A percentile compares a stretch with the other conserved stretches of the same genome.
These are phyloP conservation scores for Resseliella maxima DNA, from an alignment of 2,888 invertebrate genomes.

Conservation along the genomic window DNA sequence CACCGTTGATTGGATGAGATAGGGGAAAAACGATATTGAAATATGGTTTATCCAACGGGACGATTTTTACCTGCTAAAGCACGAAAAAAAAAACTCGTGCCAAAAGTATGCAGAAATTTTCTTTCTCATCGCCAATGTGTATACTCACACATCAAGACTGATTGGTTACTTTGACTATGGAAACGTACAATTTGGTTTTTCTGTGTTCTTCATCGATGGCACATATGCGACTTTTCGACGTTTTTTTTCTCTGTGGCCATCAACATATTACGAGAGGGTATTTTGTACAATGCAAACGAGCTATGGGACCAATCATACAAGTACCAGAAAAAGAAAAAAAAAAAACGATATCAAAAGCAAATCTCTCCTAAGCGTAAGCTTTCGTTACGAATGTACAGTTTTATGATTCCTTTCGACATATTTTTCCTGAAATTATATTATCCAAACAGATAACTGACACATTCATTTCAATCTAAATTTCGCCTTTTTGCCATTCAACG, in stretches of 20 bases:
- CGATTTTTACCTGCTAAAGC: background rate
- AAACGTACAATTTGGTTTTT: background rate
- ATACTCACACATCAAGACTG: no score
- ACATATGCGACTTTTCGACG: constrained; percentile 1
- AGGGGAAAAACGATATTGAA: constrained; percentile 41
- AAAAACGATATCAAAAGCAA: background rate
- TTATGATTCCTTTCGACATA: constrained; percentile 46
- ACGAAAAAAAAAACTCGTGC: background rate
- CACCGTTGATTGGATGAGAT: constrained; percentile 32
- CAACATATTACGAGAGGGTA: background rate
- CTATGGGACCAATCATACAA: constrained; percentile 14
- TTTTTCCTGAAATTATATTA: constrained; percentile 34
- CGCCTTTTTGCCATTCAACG: background rate
- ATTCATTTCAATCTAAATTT: constrained; percentile 46
- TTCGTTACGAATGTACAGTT: background rate
- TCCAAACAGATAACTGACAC: constrained; percentile 49
- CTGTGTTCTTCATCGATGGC: background rate
- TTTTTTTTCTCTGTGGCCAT: background rate
- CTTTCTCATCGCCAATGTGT: background rate
- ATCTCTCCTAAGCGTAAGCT: constrained; percentile 3
- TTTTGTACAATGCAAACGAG: constrained; percentile 21
- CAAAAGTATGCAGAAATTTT: constrained; percentile 7
- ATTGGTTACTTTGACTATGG: background rate
- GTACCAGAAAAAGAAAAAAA: background rate
- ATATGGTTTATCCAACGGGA: background rate